These are phyloP conservation scores for Lasioglossum zephyrum DNA, from an alignment of 2,888 invertebrate species.

Conservation along the genomic window DNA sequence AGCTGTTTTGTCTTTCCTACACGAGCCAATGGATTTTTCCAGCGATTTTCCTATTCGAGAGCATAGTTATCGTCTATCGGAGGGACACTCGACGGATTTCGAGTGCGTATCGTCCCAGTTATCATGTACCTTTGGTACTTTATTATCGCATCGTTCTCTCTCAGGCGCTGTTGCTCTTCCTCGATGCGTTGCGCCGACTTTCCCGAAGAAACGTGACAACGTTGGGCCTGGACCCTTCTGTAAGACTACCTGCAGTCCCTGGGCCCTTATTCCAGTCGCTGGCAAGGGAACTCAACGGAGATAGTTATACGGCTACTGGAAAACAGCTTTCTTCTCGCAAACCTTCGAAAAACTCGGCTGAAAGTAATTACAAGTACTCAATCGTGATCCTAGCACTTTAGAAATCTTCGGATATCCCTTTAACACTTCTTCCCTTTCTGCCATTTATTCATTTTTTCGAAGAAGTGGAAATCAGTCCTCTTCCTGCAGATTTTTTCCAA, in stretches of 20 bases:
- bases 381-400: not conserved
- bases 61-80: not conserved
- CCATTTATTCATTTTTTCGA: not conserved
- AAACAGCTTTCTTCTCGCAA: not conserved
- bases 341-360: not conserved
- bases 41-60: not conserved
- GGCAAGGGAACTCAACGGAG: not conserved
- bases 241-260: constrained; percentile 48
- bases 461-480: not conserved
- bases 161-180: constrained; percentile 52
- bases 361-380: not conserved
- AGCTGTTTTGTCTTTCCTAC: not conserved
- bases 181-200: not conserved
- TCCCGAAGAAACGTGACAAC: constrained; percentile 57
- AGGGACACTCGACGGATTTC: not conserved
- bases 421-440: not conserved
- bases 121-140: constrained; percentile 40
- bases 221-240: constrained; percentile 51
- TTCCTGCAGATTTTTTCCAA: not conserved
- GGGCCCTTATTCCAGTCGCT: constrained; percentile 44
- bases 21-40: not conserved
- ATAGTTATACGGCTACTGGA: not conserved
- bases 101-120: constrained; percentile 17
- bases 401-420: not conserved
- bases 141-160: constrained; percentile 47